Evolutionary conservation across 2,888 invertebrate species (phyloP).

Genomic region (Harpalus rufipes): DNA sequence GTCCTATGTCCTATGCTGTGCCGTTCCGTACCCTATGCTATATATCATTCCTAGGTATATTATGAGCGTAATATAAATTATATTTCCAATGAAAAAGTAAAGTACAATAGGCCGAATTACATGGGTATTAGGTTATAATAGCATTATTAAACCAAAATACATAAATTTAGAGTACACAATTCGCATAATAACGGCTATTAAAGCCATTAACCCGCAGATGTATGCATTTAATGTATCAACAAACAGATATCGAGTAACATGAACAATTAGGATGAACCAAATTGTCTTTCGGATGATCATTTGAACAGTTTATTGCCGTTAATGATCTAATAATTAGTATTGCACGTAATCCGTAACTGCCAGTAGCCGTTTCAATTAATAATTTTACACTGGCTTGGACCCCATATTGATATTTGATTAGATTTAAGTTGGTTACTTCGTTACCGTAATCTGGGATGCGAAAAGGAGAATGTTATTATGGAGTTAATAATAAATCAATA

Average conservation of each 20-base stretch:
- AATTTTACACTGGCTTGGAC: conserved; percentile 39
- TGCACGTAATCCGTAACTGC: conserved; percentile 57
- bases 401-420: conserved; percentile 51
- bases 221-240: conserved; percentile 45
- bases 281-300: conserved; percentile 64
- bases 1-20: too few species aligned
- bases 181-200: conserved; percentile 54
- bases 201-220: conserved; percentile 32
- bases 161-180: conserved; percentile 28
- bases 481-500: conserved; percentile 20
- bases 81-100: background rate
- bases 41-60: background rate
- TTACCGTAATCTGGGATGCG: conserved; percentile 5
- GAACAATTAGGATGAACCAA: conserved; percentile 60
- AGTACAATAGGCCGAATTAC: conserved; percentile 22
- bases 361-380: conserved; percentile 50
- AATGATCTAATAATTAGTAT: conserved; percentile 65
- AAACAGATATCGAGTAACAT: conserved; percentile 46
- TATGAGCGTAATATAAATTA: conserved; percentile 3
- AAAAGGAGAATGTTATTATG: conserved; percentile 13
- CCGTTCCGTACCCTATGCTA: too few species aligned
- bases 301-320: conserved; percentile 64
- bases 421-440: conserved; percentile 34
- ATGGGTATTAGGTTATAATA: conserved; percentile 21
- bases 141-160: conserved; percentile 46